Percentiles rank a stretch among this genome's conserved stretches.
phyloP scores from a whole-genome alignment of 2,797 vertebrate genomes.

The Streptopelia turtur region DNA sequence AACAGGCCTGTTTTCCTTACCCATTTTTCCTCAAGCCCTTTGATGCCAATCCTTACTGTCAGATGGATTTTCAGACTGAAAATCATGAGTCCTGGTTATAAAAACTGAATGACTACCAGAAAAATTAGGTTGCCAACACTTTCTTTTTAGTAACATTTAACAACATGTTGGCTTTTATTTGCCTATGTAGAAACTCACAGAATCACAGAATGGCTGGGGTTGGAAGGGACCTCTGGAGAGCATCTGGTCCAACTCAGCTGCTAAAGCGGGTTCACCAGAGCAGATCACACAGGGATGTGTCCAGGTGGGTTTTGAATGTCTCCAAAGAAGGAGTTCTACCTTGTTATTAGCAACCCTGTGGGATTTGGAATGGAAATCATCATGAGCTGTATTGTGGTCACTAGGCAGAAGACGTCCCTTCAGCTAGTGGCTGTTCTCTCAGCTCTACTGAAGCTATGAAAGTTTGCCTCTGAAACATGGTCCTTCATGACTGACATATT shows the following conservation, averaged over 20 bases:
- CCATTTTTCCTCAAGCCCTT: background rate
- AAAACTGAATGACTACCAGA: background rate
- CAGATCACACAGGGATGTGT: too few species aligned
- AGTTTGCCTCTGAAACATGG: background rate
- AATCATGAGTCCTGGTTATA: background rate
- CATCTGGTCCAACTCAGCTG: too few species aligned
- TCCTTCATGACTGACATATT: background rate
- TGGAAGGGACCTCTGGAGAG: too few species aligned
- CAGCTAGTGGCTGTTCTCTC: background rate
- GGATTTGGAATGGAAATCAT: background rate
- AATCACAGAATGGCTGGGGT: too few species aligned
- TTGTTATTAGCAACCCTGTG: background rate
- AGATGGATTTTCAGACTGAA: background rate
- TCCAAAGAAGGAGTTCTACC: background rate
- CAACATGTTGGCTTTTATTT: background rate
- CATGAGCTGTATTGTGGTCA: background rate
- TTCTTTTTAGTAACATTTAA: background rate
- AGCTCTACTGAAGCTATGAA: background rate
- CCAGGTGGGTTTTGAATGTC: too few species aligned
- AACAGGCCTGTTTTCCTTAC: background rate
- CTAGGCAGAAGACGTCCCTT: background rate
- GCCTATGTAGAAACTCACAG: too few species aligned
- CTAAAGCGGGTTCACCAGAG: too few species aligned
- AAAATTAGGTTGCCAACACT: background rate
- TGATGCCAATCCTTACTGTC: background rate